Conservation (phyloP, 2,888 invertebrate genomes). For the Halictus ligatus region DNA sequence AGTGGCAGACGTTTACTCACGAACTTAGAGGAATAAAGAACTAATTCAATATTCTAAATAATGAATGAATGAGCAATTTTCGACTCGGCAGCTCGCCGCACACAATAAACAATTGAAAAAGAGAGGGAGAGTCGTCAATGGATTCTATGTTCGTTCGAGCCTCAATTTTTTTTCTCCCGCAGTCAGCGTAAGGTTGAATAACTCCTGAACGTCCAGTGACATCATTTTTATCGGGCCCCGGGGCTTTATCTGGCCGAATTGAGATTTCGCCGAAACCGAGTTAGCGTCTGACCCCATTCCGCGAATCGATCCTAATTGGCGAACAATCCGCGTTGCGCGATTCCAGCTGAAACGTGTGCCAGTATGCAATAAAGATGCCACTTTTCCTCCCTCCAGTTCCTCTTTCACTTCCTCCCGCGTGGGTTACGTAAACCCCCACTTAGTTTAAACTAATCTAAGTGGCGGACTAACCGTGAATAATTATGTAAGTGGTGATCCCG, state of each 20-base stretch:
- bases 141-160: not conserved
- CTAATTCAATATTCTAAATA: not conserved
- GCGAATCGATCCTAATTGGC: slow-evolving; percentile 49
- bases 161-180: not conserved
- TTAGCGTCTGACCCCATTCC: slow-evolving; percentile 41
- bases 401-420: slow-evolving; percentile 64
- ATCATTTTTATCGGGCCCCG: slow-evolving; percentile 2
- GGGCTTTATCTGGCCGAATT: slow-evolving; percentile 26
- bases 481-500: slow-evolving; percentile 73
- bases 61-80: not conserved
- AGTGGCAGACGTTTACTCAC: not conserved
- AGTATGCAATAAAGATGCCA: slow-evolving; percentile 44
- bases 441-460: slow-evolving; percentile 73
- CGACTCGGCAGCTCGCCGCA: not conserved
- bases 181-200: not conserved
- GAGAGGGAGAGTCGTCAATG: not conserved
- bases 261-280: slow-evolving; percentile 45
- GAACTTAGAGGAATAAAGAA: not conserved
- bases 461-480: slow-evolving; percentile 78
- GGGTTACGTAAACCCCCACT: slow-evolving; percentile 62
- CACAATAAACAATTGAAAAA: not conserved
- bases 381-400: slow-evolving; percentile 52
- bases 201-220: slow-evolving; percentile 9
- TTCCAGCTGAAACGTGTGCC: slow-evolving; percentile 48
- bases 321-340: slow-evolving; percentile 45